phyloP scores from a whole-genome alignment of 1,140 invertebrate genomes.

The Leptinotarsa lineolata region DNA sequence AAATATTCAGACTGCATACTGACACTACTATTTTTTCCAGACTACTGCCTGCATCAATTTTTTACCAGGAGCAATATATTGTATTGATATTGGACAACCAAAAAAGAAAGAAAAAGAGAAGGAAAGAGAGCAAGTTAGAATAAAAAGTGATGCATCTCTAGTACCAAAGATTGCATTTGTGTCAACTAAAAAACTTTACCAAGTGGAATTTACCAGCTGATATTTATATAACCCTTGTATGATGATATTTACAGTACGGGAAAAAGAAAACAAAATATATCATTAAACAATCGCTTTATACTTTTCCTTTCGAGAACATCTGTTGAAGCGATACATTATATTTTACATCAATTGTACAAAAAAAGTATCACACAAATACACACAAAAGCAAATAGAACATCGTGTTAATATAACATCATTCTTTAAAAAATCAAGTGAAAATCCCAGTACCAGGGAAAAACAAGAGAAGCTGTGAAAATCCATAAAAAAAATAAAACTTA shows the following conservation, averaged over 20 bases:
- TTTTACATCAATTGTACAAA: slow-evolving; percentile 55
- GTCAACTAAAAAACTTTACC: slow-evolving; percentile 44
- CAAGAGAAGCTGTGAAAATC: slow-evolving; percentile 6
- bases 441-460: background rate
- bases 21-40: slow-evolving; percentile 32
- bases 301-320: slow-evolving; percentile 40
- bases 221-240: background rate
- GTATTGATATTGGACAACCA: slow-evolving; percentile 42
- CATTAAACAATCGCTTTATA: slow-evolving; percentile 48
- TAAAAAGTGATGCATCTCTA: slow-evolving; percentile 35
- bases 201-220: slow-evolving; percentile 39
- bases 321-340: slow-evolving; percentile 49
- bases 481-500: background rate
- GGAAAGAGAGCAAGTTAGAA: slow-evolving; percentile 31
- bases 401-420: slow-evolving; percentile 39
- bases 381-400: slow-evolving; percentile 52
- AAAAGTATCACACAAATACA: slow-evolving; percentile 56
- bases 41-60: slow-evolving; percentile 40
- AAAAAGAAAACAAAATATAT: slow-evolving; percentile 25
- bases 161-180: slow-evolving; percentile 43
- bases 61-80: slow-evolving; percentile 46
- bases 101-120: slow-evolving; percentile 38
- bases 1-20: too few species aligned
- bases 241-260: background rate
- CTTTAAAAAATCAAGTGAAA: slow-evolving; percentile 14